Evolutionary conservation across 92 coral and sea anemone genomes (phyloP), one percentile per base, ranked within the genome.

Genomic region (Epizoanthus rinbou): DNA sequence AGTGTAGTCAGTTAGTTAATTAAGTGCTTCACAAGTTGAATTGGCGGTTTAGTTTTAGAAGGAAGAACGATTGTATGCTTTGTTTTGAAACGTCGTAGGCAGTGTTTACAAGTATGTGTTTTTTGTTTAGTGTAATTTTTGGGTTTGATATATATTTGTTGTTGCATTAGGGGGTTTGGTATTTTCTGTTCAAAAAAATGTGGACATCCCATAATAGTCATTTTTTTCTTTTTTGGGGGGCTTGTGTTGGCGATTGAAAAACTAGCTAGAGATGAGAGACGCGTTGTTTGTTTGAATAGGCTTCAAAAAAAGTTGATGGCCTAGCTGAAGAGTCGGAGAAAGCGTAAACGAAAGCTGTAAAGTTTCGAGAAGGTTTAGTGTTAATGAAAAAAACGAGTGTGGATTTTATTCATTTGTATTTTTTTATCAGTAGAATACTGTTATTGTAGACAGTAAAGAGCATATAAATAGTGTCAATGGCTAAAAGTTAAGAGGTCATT

Each of bases 311-410:
- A n/a, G n/a, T n/a, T n/a, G n/a, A n/a, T 66, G 71, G 71, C 71
- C 41, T 66, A 66, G 71, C 71, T 66, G 71, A 24, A 66, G 71
- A 66, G 71, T 66, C 71, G 71, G 71, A 66, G 71, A 66, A 66
- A 66, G 71, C 71, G 71, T 66, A 66, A 66, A 66, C 41, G 71
- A 66, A 66, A 66, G 71, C 71, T 66, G 71, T 66, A 66, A 66
- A 66, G 43, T 66, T 66, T 66, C 72, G 72, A 66, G 72, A 66
- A 66, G 72, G 43, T 5, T 66, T 24, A 66, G 72, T 23, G 72
- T 66, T 66, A 66, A 0, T 66, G 43, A 66, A 66, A 66, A 58
- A 66, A 66, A 66, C 72, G 72, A 24, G 43, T 66, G 72, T 66
- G 72, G 72, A 5, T 66, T 66, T 66, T 66, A 24, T 66, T 31